Percentiles rank a stretch among this genome's conserved stretches.
phyloP scores from a whole-genome alignment of 1,140 invertebrate species.

The Probaryconus sp. region DNA sequence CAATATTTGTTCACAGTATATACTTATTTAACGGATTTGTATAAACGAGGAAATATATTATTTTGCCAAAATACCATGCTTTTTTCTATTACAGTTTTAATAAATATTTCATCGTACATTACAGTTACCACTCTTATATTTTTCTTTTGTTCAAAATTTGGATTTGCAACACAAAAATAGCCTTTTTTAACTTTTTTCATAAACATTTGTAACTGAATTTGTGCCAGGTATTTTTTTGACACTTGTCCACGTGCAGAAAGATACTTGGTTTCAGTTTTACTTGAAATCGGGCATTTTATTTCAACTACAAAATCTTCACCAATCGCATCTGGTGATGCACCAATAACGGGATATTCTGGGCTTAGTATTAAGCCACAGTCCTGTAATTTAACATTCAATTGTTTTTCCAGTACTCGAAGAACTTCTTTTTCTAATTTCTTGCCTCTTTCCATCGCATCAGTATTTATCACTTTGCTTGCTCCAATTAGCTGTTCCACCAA shows the following conservation, averaged over 20 bases:
- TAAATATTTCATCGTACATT: constrained; percentile 25
- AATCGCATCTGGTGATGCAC: constrained; percentile 75
- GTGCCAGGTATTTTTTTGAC: constrained; percentile 72
- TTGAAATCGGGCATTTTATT: constrained; percentile 75
- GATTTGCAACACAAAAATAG: constrained; percentile 65
- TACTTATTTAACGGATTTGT: too few relatives aligned
- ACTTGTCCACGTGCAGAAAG: constrained; percentile 66
- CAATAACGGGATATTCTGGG: constrained; percentile 60
- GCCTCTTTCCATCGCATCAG: constrained; percentile 52
- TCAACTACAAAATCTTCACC: constrained; percentile 75
- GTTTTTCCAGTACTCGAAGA: constrained; percentile 4
- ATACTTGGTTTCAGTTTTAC: constrained; percentile 72
- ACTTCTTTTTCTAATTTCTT: constrained; percentile 39
- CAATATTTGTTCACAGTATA: too few relatives aligned
- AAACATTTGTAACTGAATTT: constrained; percentile 78
- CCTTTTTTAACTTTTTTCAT: constrained; percentile 70
- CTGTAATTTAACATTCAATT: constrained; percentile 8
- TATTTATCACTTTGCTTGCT: constrained; percentile 44
- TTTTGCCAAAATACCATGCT: constrained; percentile 13
- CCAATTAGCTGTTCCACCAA: constrained; percentile 54
- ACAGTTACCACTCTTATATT: constrained; percentile 37
- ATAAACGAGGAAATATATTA: constrained; percentile 5
- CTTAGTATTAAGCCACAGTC: constrained; percentile 42
- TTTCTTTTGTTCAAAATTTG: constrained; percentile 57
- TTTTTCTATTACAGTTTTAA: constrained; percentile 4